Conservation (phyloP, 2,797 vertebrate genomes). For the Falco berigora region DNA sequence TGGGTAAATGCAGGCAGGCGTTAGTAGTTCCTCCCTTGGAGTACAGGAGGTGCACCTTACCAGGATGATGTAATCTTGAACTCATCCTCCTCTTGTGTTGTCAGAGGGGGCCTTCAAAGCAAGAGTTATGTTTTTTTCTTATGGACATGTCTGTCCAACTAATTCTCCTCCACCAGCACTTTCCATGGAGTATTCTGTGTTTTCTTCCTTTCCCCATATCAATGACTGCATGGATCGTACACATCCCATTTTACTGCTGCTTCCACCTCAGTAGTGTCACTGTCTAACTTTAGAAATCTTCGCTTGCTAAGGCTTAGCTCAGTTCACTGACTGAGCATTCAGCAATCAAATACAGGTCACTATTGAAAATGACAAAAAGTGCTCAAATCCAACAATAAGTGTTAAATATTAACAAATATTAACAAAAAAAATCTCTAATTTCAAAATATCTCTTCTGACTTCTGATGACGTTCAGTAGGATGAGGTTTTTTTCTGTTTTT, state of each 20-base stretch:
- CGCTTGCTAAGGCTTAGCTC: not conserved
- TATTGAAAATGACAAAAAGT: not conserved
- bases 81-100: not conserved
- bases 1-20: not conserved
- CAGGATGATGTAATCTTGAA: not conserved
- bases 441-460: not conserved
- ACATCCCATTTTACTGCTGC: not conserved
- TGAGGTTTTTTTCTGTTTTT: not conserved
- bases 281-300: not conserved
- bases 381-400: not conserved
- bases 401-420: not conserved
- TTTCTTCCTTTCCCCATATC: not conserved
- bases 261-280: not conserved
- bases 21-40: not conserved
- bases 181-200: not conserved
- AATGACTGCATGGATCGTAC: not conserved
- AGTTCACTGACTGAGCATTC: not conserved
- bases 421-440: not conserved
- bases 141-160: not conserved
- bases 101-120: not conserved
- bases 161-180: not conserved
- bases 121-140: too few relatives aligned
- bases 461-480: not conserved
- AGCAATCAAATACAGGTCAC: not conserved
- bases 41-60: not conserved